A percentile compares a stretch with the other conserved stretches of the same genome.
phyloP scores from a whole-genome alignment of 2,113 vertebrate species.

The Struthidea cinerea region DNA sequence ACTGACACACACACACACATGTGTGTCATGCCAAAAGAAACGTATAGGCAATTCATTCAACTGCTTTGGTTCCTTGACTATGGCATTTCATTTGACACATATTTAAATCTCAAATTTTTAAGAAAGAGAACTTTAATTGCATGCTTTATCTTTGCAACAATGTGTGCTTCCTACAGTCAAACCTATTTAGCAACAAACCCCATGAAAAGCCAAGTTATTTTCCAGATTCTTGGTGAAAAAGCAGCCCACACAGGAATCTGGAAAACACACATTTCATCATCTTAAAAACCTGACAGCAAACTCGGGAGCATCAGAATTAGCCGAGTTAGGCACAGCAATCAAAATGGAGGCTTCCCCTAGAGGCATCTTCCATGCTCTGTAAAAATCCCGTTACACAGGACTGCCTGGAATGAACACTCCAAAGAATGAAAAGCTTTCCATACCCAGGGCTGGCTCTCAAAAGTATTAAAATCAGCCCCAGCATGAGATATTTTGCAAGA shows the following conservation, averaged over 20 bases:
- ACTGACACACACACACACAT: neutral
- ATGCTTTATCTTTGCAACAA: neutral
- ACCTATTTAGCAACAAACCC: neutral
- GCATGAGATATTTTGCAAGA: neutral
- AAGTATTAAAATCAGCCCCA: neutral
- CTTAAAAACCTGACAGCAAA: neutral
- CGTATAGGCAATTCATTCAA: neutral
- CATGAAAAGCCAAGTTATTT: neutral
- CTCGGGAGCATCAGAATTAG: neutral
- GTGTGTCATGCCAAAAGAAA: neutral
- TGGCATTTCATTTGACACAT: neutral
- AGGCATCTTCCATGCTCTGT: neutral
- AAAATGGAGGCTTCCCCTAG: neutral
- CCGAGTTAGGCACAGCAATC: neutral
- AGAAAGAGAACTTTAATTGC: neutral
- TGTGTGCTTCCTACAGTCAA: neutral
- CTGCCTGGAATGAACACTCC: neutral
- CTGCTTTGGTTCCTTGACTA: neutral
- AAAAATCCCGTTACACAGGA: neutral
- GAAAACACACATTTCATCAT: neutral
- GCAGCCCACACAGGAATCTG: neutral
- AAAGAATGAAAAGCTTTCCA: neutral
- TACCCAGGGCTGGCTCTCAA: neutral
- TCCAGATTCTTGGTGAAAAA: neutral
- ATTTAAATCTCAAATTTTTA: neutral